Conservation (phyloP, 2,113 vertebrate genomes). For the Nerophis ophidion region DNA sequence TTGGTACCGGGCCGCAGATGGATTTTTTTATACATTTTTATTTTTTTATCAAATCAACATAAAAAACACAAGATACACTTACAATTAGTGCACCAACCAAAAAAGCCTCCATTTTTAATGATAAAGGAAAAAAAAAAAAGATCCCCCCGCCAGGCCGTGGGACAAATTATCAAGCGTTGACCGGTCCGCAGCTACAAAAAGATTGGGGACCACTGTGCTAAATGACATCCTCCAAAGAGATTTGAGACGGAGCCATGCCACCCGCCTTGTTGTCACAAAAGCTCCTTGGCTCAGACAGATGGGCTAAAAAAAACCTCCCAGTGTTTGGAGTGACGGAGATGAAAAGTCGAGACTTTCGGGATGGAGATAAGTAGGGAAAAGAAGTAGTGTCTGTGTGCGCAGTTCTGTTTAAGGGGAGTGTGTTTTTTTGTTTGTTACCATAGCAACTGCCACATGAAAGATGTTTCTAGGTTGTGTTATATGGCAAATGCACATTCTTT, state of each 20-base stretch:
- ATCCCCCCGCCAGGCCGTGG: too few species aligned
- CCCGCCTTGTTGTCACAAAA: constrained; percentile 5
- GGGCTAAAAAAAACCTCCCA: background rate
- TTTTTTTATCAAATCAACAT: too few species aligned
- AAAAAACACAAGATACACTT: too few species aligned
- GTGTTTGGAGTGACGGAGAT: background rate
- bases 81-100: too few species aligned
- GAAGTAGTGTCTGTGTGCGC: background rate
- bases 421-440: constrained; percentile 46
- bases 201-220: too few species aligned
- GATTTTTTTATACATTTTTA: too few species aligned
- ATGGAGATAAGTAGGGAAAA: constrained; percentile 9
- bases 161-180: too few species aligned
- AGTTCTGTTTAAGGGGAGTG: constrained; percentile 25
- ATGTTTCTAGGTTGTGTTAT: constrained; percentile 18
- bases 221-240: constrained; percentile 25
- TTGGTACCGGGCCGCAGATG: too few species aligned
- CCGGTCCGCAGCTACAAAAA: too few species aligned
- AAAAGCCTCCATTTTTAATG: too few species aligned
- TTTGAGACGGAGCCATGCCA: background rate
- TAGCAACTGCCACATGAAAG: constrained; percentile 54
- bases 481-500: background rate
- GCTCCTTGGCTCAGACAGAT: constrained; percentile 2
- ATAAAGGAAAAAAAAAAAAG: too few species aligned
- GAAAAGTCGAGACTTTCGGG: background rate